A percentile compares a stretch with the other conserved stretches of the same genome.
phyloP scores from a whole-genome alignment of 2,113 vertebrate species.

The Gobiocypris rarus region DNA sequence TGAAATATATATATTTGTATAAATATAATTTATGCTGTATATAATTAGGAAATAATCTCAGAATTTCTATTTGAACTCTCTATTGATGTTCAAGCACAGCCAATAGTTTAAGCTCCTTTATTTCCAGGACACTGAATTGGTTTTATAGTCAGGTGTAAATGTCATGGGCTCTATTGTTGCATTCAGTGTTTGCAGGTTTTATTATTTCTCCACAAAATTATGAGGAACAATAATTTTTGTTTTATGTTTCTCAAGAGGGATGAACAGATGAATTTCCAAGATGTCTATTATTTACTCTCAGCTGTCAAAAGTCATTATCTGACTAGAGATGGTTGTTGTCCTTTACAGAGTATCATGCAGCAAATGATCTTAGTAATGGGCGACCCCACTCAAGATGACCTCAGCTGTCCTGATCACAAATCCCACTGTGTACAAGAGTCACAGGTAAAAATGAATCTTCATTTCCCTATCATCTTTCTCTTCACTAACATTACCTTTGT shows the following conservation, averaged over 20 bases:
- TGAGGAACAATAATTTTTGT: no score
- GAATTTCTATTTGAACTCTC: no score
- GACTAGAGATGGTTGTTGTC: background rate
- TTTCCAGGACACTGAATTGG: background rate
- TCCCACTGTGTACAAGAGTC: constrained; percentile 47
- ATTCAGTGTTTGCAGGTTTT: background rate
- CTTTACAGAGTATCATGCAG: constrained; percentile 60
- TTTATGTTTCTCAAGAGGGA: background rate
- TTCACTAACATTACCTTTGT: background rate
- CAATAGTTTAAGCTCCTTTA: background rate
- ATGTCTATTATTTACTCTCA: background rate
- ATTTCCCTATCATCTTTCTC: background rate
- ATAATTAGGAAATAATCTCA: no score
- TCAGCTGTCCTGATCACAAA: constrained; percentile 47
- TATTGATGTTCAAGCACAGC: background rate
- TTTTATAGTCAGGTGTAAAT: background rate
- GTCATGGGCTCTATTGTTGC: background rate
- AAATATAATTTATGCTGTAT: no score
- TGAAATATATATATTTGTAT: no score
- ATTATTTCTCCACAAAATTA: no score
- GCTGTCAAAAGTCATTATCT: background rate
- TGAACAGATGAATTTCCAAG: background rate
- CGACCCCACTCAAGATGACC: constrained; percentile 38
- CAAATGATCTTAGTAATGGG: constrained; percentile 59
- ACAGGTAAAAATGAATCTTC: constrained; percentile 42